Base-by-base conservation (phyloP, 2,888 invertebrate genomes). In the Nephrotoma guestfalica region DNA sequence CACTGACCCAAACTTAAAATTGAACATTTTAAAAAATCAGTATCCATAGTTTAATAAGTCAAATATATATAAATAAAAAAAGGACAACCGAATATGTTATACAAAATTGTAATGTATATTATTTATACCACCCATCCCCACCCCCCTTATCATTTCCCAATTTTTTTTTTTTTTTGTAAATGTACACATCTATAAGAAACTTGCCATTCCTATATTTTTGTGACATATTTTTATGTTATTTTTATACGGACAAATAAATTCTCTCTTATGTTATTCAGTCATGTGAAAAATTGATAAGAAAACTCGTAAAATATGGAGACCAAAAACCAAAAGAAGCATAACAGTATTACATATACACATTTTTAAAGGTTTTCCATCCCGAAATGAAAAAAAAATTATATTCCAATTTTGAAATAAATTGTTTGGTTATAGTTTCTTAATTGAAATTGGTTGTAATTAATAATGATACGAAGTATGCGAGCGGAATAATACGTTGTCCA, bases 231-330 rank as follows among this genome's bases (percentile, higher is more conserved):
- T 71, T 71, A 71, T 71, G 71, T 71, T 71, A 30, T 71, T 71
- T 71, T 41, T 41, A 84, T 84, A 41, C 84, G 84, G 84, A 84
- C 84, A 84, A 84, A 42, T 84, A 84, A 84, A 15, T 84, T 71
- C 30, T 18, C 71, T 71, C 71, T 71, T 71, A 71, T 71, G 71
- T 84, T 84, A 84, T 41, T 84, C 41, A 13, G 41, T 84, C 84
- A 84, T 84, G 84, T 84, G 84, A 84, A 42, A 84, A 84, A 84
- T 84, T 84, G 84, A 84, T 84, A 84, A 84, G 84, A 84, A 84
- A 84, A 84, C 71, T 71, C 71, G 30, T 71, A 71, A 71, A 71
- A 71, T 71, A 71, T 71, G 71, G 71, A 71, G 71, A 18, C 71
- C 30, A 18, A 30, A 30, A 30, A 71, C 71, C 71, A 71, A 71